phyloP scores from a whole-genome alignment of 1,140 invertebrate genomes.

The Halictus rubicundus region DNA sequence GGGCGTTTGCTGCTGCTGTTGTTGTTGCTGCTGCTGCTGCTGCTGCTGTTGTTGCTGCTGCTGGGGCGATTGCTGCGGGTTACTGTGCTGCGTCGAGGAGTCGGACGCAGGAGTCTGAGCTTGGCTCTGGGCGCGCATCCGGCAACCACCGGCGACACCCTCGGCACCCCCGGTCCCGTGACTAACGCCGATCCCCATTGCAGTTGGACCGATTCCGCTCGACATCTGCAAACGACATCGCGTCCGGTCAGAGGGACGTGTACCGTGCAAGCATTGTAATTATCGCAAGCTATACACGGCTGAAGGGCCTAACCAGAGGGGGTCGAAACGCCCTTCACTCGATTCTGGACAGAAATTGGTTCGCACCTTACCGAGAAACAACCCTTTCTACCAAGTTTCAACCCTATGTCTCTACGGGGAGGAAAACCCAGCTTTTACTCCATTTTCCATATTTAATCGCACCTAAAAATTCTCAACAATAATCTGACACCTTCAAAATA shows the following conservation, averaged over 20 bases:
- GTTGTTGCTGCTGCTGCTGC: constrained; percentile 56
- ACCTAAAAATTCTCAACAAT: no score
- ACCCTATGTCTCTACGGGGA: no score
- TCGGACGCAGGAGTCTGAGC: constrained; percentile 64
- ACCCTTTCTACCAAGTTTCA: no score
- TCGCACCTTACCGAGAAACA: no score
- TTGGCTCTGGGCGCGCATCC: constrained; percentile 75
- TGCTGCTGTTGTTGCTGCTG: constrained; percentile 67
- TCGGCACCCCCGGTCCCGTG: constrained; percentile 72
- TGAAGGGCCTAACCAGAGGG: no score
- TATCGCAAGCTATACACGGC: no score
- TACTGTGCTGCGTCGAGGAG: constrained; percentile 69
- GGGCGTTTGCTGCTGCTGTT: constrained; percentile 61
- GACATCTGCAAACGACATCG: constrained; percentile 73
- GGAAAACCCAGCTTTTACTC: no score
- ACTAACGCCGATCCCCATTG: constrained; percentile 79
- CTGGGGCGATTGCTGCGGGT: constrained; percentile 67
- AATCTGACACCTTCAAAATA: no score
- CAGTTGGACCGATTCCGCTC: constrained; percentile 78
- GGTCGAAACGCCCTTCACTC: no score
- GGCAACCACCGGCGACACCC: constrained; percentile 71
- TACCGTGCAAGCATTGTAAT: no score
- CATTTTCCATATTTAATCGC: no score
- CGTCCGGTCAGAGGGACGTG: constrained; percentile 1
- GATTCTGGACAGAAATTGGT: no score